A percentile compares a stretch with the other conserved stretches of the same genome.
Evolutionary conservation across 2,113 vertebrate genomes (phyloP).

Genomic region (Mobula hypostoma): DNA sequence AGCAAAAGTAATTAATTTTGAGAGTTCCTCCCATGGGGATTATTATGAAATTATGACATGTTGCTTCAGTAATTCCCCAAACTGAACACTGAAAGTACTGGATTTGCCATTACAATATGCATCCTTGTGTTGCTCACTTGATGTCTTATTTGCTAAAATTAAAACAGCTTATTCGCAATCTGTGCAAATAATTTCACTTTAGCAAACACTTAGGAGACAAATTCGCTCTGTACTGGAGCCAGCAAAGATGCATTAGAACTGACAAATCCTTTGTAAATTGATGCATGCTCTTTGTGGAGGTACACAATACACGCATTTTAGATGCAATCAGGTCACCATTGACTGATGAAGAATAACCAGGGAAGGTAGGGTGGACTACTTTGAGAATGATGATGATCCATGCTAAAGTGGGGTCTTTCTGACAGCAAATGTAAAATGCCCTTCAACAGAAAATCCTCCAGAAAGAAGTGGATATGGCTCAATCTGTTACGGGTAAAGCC

Average conservation of each 20-base stretch:
- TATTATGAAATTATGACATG: neutral
- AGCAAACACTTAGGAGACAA: neutral
- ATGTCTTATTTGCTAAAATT: neutral
- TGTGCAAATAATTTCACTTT: constrained; percentile 14
- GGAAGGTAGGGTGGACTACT: neutral
- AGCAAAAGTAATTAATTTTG: neutral
- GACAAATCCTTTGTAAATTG: neutral
- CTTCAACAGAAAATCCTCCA: too few relatives aligned
- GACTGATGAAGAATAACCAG: neutral
- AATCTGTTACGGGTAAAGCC: too few relatives aligned
- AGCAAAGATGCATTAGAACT: neutral
- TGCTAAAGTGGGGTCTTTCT: neutral
- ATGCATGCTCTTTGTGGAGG: neutral
- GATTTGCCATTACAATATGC: neutral
- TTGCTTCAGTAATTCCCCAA: neutral
- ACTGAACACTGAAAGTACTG: neutral
- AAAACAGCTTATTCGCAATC: neutral
- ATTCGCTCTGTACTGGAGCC: neutral
- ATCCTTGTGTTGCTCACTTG: neutral
- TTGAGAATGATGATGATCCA: neutral
- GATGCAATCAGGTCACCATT: neutral
- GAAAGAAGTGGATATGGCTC: too few relatives aligned
- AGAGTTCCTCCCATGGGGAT: neutral
- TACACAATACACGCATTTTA: neutral
- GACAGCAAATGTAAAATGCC: neutral